A percentile compares a stretch with the other conserved stretches of the same genome.
Conservation (phyloP, 2,888 invertebrate species). For the Cheilosia vulpina region DNA sequence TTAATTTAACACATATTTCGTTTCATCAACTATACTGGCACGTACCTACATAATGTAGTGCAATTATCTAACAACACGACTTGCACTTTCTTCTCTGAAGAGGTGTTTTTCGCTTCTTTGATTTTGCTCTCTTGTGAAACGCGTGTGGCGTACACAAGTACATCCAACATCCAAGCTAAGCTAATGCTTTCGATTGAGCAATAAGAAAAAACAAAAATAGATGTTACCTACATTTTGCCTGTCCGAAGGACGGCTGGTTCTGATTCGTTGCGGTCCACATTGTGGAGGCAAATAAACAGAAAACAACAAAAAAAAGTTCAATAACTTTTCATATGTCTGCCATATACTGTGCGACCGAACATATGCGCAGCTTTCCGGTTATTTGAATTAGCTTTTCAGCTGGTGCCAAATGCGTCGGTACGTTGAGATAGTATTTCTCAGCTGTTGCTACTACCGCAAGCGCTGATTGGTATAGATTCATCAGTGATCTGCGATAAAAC, state of each 20-base stretch:
- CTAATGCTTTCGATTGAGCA: conserved; percentile 26
- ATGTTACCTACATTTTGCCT: conserved; percentile 46
- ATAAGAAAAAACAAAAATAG: conserved; percentile 6
- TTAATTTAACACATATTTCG: conserved; percentile 46
- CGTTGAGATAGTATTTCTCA: neutral
- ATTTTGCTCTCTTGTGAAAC: conserved; percentile 26
- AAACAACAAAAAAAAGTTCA: conserved; percentile 23
- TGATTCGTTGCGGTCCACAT: conserved; percentile 30
- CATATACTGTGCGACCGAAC: neutral
- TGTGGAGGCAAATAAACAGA: conserved; percentile 1
- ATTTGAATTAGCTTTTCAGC: conserved; percentile 7
- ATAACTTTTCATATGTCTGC: conserved; percentile 40
- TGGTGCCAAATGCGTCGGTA: conserved; percentile 5
- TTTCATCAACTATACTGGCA: conserved; percentile 10
- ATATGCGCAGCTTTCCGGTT: conserved; percentile 26
- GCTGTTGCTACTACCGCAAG: conserved; percentile 7
- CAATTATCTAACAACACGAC: conserved; percentile 49
- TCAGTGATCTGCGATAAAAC: neutral
- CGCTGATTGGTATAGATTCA: neutral
- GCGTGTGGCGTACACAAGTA: neutral
- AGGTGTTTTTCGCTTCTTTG: neutral
- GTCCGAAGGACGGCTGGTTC: conserved; percentile 55
- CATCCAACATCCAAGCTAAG: neutral
- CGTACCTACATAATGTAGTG: conserved; percentile 15
- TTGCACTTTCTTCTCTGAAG: conserved; percentile 5